Conservation (phyloP, 2,797 vertebrate species). For the Monodelphis domestica region DNA sequence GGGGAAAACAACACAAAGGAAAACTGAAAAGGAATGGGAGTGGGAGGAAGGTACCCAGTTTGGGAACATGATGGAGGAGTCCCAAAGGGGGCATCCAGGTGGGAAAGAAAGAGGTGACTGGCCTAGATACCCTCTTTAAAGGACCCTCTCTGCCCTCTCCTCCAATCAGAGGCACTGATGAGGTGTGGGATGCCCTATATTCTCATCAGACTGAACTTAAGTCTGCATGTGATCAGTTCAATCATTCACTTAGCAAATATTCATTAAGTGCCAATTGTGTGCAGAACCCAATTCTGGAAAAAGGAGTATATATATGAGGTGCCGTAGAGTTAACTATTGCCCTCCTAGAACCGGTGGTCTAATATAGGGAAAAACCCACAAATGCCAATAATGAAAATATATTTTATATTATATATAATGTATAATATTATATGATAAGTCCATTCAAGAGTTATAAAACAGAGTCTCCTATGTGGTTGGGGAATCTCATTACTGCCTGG, state of each 20-base stretch:
- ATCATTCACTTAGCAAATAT: not conserved
- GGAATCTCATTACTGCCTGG: not conserved
- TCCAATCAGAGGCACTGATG: not conserved
- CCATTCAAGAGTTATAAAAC: not conserved
- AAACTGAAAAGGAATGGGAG: not conserved
- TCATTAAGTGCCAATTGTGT: not conserved
- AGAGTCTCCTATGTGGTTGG: not conserved
- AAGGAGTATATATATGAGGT: not conserved
- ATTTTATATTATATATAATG: not conserved
- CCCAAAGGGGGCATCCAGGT: not conserved
- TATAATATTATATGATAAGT: not conserved
- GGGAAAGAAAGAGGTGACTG: too few relatives aligned
- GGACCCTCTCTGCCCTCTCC: not conserved
- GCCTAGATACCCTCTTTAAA: not conserved
- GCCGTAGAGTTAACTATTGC: not conserved
- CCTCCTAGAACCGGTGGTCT: not conserved
- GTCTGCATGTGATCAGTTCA: not conserved
- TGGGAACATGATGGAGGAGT: not conserved
- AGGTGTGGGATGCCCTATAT: not conserved
- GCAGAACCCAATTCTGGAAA: not conserved
- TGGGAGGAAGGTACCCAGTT: not conserved
- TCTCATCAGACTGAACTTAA: not conserved
- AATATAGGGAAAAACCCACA: not conserved
- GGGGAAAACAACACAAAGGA: not conserved
- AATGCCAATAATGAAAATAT: not conserved